These are phyloP conservation scores for Eupithecia abbreviata DNA, from an alignment of 2,888 invertebrate species.

Conservation along the genomic window DNA sequence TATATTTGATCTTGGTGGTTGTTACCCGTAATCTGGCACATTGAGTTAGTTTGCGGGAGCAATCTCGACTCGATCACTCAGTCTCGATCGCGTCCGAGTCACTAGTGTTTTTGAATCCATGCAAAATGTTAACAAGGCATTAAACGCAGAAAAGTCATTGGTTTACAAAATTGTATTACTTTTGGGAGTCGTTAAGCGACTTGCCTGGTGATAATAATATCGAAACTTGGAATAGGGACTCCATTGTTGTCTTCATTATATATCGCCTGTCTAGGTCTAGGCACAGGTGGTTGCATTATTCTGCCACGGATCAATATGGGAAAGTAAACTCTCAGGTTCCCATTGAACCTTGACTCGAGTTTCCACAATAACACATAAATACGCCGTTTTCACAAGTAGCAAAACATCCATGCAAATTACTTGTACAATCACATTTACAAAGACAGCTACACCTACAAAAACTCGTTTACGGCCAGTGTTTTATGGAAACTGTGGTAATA, in stretches of 20 bases:
- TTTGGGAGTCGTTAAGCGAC: not conserved
- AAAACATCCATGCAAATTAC: conserved; percentile 39
- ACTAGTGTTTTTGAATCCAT: no score
- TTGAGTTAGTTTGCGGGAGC: no score
- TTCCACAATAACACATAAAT: conserved; percentile 28
- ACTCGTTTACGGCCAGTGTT: conserved; percentile 48
- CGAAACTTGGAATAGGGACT: not conserved
- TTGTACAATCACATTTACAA: conserved; percentile 41
- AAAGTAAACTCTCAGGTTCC: conserved; percentile 18
- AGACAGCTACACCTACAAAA: conserved; percentile 44
- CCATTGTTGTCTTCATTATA: not conserved
- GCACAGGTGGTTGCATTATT: not conserved
- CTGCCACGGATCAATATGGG: conserved; percentile 1
- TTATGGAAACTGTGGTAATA: conserved; percentile 43
- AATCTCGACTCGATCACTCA: no score
- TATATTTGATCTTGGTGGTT: no score
- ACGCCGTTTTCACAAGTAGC: conserved; percentile 28
- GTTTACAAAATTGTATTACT: not conserved
- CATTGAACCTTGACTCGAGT: conserved; percentile 18
- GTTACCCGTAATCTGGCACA: no score
- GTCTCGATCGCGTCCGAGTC: no score
- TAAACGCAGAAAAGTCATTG: no score
- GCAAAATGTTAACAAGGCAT: no score
- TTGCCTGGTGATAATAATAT: not conserved
- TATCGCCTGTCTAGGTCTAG: not conserved